Evolutionary conservation across 2,888 invertebrate genomes (phyloP).

Genomic region (Leptinotarsa peninsularis): DNA sequence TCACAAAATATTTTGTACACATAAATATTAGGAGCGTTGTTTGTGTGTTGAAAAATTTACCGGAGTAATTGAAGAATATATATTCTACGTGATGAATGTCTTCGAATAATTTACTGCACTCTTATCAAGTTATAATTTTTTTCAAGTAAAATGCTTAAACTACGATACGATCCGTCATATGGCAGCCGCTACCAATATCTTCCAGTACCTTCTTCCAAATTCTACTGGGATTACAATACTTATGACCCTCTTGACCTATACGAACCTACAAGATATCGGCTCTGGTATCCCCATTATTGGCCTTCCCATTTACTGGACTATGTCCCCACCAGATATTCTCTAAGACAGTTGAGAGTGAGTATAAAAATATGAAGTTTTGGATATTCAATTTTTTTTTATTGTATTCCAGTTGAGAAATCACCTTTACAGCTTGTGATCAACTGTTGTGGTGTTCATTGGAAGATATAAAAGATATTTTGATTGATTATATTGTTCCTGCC

Average conservation of each 20-base stretch:
- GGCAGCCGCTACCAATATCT: constrained; percentile 49
- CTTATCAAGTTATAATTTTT: too few relatives aligned
- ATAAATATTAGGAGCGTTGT: too few relatives aligned
- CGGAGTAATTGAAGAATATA: too few relatives aligned
- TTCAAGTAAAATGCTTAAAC: constrained; percentile 46
- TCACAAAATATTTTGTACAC: too few relatives aligned
- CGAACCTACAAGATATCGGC: constrained; percentile 45
- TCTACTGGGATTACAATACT: constrained; percentile 48
- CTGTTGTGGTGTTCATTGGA: not conserved
- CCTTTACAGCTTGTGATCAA: constrained; percentile 31
- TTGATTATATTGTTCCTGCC: not conserved
- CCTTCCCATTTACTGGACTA: constrained; percentile 48
- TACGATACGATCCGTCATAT: constrained; percentile 51
- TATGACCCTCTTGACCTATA: constrained; percentile 46
- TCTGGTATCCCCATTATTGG: constrained; percentile 53
- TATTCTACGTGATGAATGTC: too few relatives aligned
- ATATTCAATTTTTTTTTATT: not conserved
- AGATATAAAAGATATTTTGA: not conserved
- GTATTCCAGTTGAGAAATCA: constrained; percentile 39
- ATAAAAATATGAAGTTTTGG: not conserved
- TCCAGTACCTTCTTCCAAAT: constrained; percentile 48
- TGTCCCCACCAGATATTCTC: constrained; percentile 46
- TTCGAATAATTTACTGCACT: too few relatives aligned
- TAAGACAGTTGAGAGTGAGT: constrained; percentile 47
- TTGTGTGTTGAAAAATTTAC: too few relatives aligned